Evolutionary conservation across 2,113 vertebrate species (phyloP).

Genomic region (Propithecus coquereli): DNA sequence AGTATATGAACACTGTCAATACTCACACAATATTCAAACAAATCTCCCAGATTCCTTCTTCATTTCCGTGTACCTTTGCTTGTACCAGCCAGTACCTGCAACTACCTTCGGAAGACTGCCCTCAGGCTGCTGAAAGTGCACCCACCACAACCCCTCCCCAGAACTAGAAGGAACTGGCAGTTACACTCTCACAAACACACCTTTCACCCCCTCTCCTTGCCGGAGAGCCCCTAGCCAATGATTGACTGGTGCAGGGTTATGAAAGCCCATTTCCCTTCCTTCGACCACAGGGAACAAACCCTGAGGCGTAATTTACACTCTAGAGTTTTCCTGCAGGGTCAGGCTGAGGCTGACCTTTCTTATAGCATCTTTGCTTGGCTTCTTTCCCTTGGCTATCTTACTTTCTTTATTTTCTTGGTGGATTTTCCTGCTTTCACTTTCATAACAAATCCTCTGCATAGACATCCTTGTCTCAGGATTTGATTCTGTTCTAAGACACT

Average conservation of each 20-base stretch:
- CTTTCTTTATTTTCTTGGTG: not conserved
- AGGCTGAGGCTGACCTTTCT: not conserved
- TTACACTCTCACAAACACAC: not conserved
- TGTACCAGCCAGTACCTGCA: not conserved
- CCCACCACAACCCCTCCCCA: not conserved
- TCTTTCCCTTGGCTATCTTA: not conserved
- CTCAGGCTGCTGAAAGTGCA: not conserved
- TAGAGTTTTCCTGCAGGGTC: not conserved
- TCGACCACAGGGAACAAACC: not conserved
- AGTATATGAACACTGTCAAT: not conserved
- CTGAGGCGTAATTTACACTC: not conserved
- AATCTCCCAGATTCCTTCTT: not conserved
- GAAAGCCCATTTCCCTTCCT: not conserved
- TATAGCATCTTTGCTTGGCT: not conserved
- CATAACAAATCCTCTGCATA: not conserved
- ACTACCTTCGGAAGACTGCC: not conserved
- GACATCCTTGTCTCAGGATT: not conserved
- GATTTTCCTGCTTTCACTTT: not conserved
- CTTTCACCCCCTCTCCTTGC: fast-evolving
- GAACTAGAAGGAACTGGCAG: not conserved
- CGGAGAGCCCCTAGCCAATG: not conserved
- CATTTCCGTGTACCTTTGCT: not conserved
- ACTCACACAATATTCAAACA: not conserved
- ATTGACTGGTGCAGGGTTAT: not conserved
- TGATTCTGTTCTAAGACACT: not conserved